phyloP scores from a whole-genome alignment of 2,113 vertebrate genomes.

The Piaya cayana region DNA sequence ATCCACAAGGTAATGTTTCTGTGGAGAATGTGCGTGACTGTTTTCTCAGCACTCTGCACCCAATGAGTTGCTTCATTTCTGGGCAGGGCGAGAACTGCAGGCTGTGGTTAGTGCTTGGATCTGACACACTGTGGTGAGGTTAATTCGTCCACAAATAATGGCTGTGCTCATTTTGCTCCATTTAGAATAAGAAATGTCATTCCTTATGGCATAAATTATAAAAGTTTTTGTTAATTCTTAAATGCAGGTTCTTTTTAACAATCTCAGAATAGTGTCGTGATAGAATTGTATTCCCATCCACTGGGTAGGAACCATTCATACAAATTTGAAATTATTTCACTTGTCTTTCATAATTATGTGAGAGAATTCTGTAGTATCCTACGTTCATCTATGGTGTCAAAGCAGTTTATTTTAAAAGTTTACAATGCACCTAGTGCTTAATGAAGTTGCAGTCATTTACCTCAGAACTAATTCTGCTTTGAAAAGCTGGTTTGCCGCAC shows the following conservation, averaged over 20 bases:
- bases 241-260: neutral
- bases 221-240: neutral
- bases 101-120: neutral
- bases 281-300: neutral
- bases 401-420: neutral
- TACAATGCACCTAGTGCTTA: neutral
- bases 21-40: neutral
- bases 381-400: neutral
- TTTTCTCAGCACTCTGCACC: neutral
- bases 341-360: neutral
- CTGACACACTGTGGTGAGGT: neutral
- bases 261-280: neutral
- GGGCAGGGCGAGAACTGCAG: neutral
- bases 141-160: neutral
- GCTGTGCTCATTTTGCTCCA: neutral
- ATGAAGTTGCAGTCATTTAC: neutral
- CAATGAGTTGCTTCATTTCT: neutral
- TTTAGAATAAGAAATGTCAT: neutral
- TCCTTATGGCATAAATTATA: neutral
- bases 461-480: neutral
- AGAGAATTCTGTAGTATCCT: neutral
- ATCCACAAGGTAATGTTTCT: neutral
- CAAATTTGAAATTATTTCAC: neutral
- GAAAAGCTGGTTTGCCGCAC: slow-evolving; percentile 3
- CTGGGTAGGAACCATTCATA: neutral